Base-by-base conservation (phyloP, 2,888 invertebrate genomes). In the Acronicta aceris region DNA sequence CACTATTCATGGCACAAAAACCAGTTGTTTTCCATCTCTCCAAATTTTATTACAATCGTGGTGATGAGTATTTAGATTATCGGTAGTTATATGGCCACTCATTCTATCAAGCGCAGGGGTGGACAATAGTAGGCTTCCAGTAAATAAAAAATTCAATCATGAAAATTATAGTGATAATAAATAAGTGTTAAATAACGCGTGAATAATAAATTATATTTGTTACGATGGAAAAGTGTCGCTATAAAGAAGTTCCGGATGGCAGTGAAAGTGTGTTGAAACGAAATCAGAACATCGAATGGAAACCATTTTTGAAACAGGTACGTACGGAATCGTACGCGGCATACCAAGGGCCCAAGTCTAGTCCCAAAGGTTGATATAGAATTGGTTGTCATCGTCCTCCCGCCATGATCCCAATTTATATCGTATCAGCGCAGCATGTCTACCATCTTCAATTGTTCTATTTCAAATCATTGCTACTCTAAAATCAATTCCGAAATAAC, bases 271-370 rank as follows among this genome's bases (percentile, higher is more conserved):
- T 15, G 1, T 6, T 16, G 6, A 43, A 45, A 42, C 9, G 15
- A 30, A 63, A 43, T 12, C 40, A n/a, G 17, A 40, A 5, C 3
- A 10, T 5, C 8, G 16, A 40, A 48, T 69, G 67, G 67, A 68
- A 58, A 51, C 69, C 69, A 1, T 63, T 68, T 51, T 41, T 57
- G 47, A 68, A 63, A 41, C 67, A 68, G 63, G 67, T 68, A 43
- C 9, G 16, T 33, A 6, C 33, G 12, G 12, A 33, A 33, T 33
- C 12, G 33, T 12, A 21, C 21, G n/a, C n/a, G n/a, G n/a, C n/a
- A 21, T 21, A 21, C 21, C 2, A 21, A 21, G 21, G n/a, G n/a
- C n/a, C n/a, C n/a, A n/a, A n/a, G n/a, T n/a, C n/a, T n/a, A n/a
- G n/a, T n/a, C n/a, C n/a, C n/a, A n/a, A n/a, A n/a, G n/a, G n/a